phyloP scores from a whole-genome alignment of 2,797 vertebrate genomes.

The Dallia pectoralis region DNA sequence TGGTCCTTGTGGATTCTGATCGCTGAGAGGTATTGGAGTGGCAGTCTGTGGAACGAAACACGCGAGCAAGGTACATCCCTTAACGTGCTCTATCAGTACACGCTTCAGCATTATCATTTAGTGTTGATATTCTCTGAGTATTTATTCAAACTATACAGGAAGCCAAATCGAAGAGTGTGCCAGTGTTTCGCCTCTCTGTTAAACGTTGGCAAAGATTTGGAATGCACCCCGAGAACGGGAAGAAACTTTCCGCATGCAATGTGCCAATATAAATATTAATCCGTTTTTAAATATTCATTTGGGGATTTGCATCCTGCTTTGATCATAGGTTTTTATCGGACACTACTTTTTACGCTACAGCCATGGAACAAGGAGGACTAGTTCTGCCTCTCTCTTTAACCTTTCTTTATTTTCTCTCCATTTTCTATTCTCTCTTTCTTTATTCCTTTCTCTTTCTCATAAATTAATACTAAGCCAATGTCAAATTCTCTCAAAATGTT shows the following conservation, averaged over 20 bases:
- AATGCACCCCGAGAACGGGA: conserved; percentile 4
- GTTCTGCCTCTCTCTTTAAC: not conserved
- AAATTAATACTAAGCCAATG: no score
- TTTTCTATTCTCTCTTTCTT: not conserved
- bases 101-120: no score
- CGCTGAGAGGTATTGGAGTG: not conserved
- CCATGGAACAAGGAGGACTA: not conserved
- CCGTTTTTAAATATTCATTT: conserved; percentile 54
- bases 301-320: conserved; percentile 48
- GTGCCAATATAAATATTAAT: conserved; percentile 54
- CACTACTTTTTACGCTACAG: conserved; percentile 37
- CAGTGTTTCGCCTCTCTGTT: not conserved
- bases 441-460: not conserved
- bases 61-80: no score
- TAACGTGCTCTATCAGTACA: no score
- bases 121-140: no score
- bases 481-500: no score
- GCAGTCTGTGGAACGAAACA: no score
- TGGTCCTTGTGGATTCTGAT: not conserved
- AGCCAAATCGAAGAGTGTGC: no score
- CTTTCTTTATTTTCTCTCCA: not conserved
- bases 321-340: conserved; percentile 48
- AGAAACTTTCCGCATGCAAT: conserved; percentile 32
- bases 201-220: not conserved
- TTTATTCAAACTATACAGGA: no score